Percentiles rank a stretch among this genome's conserved stretches.
phyloP scores from a whole-genome alignment of 2,888 invertebrate genomes.

The Pristionchus mayeri region DNA sequence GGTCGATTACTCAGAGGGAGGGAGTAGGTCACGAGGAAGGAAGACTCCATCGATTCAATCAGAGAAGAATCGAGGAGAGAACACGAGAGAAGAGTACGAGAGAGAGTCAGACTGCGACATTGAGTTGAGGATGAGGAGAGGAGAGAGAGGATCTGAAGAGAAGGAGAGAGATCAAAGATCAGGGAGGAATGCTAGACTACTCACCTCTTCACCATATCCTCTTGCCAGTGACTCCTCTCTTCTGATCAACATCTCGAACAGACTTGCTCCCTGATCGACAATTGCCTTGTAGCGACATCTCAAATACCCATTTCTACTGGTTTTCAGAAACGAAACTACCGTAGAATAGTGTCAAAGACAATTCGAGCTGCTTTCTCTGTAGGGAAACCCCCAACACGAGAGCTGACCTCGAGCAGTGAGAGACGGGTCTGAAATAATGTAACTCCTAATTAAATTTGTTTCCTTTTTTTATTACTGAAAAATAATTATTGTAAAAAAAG shows the following conservation, averaged over 20 bases:
- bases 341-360: not conserved
- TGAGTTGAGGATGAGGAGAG: not conserved
- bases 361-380: not conserved
- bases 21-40: not conserved
- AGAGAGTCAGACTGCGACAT: constrained; percentile 39
- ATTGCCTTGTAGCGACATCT: constrained; percentile 46
- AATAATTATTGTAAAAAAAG: too few relatives aligned
- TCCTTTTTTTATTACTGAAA: too few relatives aligned
- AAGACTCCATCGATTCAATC: not conserved
- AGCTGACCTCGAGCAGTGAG: not conserved
- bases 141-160: constrained; percentile 14
- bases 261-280: constrained; percentile 17
- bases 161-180: constrained; percentile 37
- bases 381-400: not conserved
- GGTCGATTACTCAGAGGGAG: not conserved
- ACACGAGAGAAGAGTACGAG: constrained; percentile 33
- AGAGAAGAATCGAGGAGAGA: not conserved
- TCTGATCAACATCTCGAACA: constrained; percentile 19
- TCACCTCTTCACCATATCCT: constrained; percentile 3
- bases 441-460: too few relatives aligned
- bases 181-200: too few relatives aligned
- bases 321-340: not conserved
- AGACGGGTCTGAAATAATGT: not conserved
- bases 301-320: not conserved
- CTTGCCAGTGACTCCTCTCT: not conserved